These are phyloP conservation scores for Phasianus colchicus DNA, from an alignment of 2,113 vertebrate genomes.

Conservation along the genomic window DNA sequence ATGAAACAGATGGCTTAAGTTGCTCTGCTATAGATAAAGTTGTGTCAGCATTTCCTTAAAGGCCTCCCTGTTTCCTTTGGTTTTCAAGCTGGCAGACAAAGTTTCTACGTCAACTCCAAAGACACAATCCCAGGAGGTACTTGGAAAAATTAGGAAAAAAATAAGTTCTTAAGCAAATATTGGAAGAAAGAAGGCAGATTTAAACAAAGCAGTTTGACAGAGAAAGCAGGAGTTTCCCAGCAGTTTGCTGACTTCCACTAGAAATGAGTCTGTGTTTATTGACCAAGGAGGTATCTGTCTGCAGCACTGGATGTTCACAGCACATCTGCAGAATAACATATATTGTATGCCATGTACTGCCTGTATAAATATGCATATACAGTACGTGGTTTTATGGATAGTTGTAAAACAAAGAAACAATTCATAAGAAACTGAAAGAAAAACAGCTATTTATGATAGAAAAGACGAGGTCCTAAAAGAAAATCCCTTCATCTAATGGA, in stretches of 20 bases:
- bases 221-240: not conserved
- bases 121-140: not conserved
- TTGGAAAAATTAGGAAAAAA: not conserved
- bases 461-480: not conserved
- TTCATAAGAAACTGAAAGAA: not conserved
- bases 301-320: accelerated
- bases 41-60: conserved; percentile 43
- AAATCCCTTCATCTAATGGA: not conserved
- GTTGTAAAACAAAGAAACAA: not conserved
- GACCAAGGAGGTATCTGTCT: accelerated
- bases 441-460: not conserved
- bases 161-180: not conserved
- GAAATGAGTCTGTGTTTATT: not conserved
- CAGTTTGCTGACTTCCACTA: not conserved
- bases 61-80: not conserved
- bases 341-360: accelerated
- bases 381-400: not conserved
- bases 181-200: not conserved
- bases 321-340: not conserved
- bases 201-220: not conserved
- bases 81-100: conserved; percentile 33
- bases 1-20: conserved; percentile 68
- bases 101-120: conserved; percentile 16
- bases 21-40: conserved; percentile 45
- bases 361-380: not conserved